phyloP scores from a whole-genome alignment of 1,140 invertebrate species.

The Fopius arisanus region DNA sequence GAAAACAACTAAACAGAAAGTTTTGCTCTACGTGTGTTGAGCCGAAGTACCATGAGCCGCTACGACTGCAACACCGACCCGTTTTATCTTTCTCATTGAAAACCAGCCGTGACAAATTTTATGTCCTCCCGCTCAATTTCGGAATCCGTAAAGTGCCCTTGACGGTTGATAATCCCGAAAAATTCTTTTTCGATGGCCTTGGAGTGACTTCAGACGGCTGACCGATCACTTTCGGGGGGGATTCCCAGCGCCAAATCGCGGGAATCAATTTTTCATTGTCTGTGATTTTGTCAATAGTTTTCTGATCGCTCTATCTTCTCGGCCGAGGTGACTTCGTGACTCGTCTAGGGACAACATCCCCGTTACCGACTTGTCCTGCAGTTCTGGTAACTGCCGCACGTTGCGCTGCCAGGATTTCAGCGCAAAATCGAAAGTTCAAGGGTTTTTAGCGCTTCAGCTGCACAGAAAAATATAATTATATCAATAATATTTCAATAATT shows the following conservation, averaged over 20 bases:
- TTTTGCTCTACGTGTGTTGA: constrained; percentile 2
- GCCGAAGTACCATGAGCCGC: background rate
- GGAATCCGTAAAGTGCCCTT: background rate
- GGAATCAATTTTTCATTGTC: background rate
- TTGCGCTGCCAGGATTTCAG: background rate
- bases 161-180: background rate
- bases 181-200: no score
- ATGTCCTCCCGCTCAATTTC: background rate
- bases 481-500: no score
- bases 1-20: background rate
- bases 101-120: background rate
- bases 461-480: no score
- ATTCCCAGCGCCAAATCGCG: no score
- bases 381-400: background rate
- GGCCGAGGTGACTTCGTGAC: background rate
- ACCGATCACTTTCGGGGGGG: no score
- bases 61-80: constrained; percentile 6
- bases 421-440: background rate
- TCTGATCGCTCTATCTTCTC: background rate
- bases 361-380: background rate
- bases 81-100: background rate
- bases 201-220: no score
- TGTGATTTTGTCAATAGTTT: constrained; percentile 22
- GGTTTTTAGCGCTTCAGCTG: background rate
- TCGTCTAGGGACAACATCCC: background rate